These are phyloP conservation scores for Syngnathus scovelli DNA, from an alignment of 2,113 vertebrate species.

Conservation along the genomic window DNA sequence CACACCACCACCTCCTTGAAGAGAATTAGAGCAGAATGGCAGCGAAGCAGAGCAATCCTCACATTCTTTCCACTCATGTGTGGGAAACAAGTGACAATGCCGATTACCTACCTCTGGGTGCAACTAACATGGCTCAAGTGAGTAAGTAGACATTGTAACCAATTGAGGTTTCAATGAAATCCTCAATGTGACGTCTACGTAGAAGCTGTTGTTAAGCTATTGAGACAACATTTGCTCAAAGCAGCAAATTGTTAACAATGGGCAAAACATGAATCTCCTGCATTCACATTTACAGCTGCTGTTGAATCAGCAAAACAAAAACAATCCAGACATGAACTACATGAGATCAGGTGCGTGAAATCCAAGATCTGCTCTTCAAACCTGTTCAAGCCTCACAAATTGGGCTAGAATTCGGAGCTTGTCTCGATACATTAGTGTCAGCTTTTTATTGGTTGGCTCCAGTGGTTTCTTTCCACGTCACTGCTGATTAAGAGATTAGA, in stretches of 20 bases:
- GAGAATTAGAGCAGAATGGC: slow-evolving; percentile 19
- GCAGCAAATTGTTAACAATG: too few relatives aligned
- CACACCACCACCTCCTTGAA: background rate
- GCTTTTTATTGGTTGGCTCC: slow-evolving; percentile 36
- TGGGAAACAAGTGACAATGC: slow-evolving; percentile 32
- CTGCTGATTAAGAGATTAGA: slow-evolving; percentile 69
- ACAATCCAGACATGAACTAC: background rate
- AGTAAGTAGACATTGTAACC: background rate
- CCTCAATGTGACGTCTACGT: background rate
- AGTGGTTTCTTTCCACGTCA: slow-evolving; percentile 48
- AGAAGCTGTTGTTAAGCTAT: too few relatives aligned
- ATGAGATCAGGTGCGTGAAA: background rate
- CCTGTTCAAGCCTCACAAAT: slow-evolving; percentile 6
- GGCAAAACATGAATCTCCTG: background rate
- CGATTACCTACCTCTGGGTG: slow-evolving; percentile 28
- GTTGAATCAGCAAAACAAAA: background rate
- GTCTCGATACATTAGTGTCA: slow-evolving; percentile 31
- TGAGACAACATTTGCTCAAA: too few relatives aligned
- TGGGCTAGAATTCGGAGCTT: slow-evolving; percentile 27
- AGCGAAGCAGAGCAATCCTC: slow-evolving; percentile 37
- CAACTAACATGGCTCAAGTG: slow-evolving; percentile 3
- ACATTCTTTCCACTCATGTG: slow-evolving; percentile 54
- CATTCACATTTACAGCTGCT: background rate
- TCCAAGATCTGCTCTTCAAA: too few relatives aligned
- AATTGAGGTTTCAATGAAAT: background rate